Percentiles rank a stretch among this genome's conserved stretches.
Evolutionary conservation across 2,888 invertebrate genomes (phyloP).

Genomic region (Sinotaia quadrata): DNA sequence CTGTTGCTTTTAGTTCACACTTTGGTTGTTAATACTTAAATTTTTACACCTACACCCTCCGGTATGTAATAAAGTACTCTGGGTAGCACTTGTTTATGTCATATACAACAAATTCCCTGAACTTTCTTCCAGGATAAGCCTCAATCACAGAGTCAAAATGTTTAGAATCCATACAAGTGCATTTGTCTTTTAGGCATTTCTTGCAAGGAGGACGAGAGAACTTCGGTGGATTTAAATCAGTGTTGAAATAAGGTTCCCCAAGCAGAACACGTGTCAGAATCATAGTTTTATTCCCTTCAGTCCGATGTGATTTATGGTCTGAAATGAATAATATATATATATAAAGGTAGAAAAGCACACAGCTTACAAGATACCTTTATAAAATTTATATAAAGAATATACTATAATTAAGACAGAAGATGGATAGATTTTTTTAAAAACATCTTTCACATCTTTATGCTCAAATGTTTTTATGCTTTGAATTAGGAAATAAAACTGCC

Average conservation of each 20-base stretch:
- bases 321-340: no score
- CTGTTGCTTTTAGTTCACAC: no score
- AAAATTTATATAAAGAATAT: no score
- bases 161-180: not conserved
- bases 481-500: no score
- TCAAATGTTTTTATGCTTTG: no score
- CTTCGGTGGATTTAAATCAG: not conserved
- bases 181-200: constrained; percentile 5
- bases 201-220: constrained; percentile 19
- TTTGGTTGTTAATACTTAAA: no score
- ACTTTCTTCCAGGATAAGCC: constrained; percentile 11
- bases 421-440: no score
- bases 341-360: no score
- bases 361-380: no score
- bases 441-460: no score
- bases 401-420: no score
- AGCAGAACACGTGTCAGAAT: constrained; percentile 17
- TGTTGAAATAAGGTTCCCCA: constrained; percentile 18
- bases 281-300: constrained; percentile 24
- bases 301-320: constrained; percentile 12
- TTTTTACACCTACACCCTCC: constrained; percentile 8
- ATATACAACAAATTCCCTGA: constrained; percentile 28
- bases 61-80: constrained; percentile 26
- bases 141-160: constrained; percentile 17
- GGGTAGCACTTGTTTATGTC: constrained; percentile 16